Percentiles rank a stretch among this genome's conserved stretches.
phyloP scores from a whole-genome alignment of 2,113 vertebrate species.

The Leptodactylus fuscus region DNA sequence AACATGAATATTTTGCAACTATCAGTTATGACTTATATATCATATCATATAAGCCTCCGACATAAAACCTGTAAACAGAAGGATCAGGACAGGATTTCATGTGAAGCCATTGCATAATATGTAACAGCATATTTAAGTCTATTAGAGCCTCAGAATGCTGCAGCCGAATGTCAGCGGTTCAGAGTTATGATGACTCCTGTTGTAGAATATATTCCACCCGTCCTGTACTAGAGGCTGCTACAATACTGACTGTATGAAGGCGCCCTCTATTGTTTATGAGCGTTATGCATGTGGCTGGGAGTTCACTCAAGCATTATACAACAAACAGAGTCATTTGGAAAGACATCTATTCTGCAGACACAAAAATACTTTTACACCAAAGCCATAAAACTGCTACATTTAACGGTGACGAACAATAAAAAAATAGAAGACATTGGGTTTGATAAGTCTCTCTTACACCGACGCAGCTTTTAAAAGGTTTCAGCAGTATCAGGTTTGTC shows the following conservation, averaged over 20 bases:
- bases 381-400: constrained; percentile 30
- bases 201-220: not conserved
- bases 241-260: constrained; percentile 69
- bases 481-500: constrained; percentile 30
- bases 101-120: not conserved
- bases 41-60: not conserved
- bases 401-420: constrained; percentile 13
- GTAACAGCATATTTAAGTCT: not conserved
- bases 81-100: not conserved
- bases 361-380: constrained; percentile 27
- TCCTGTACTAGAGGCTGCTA: not conserved
- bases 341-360: constrained; percentile 22
- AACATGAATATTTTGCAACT: not conserved
- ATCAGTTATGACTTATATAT: not conserved
- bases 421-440: not conserved
- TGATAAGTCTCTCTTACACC: not conserved
- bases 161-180: not conserved
- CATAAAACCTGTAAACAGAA: not conserved
- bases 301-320: constrained; percentile 16
- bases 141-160: not conserved
- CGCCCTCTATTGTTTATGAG: constrained; percentile 81
- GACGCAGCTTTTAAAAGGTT: not conserved
- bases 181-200: not conserved
- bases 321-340: not conserved
- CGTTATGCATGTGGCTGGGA: constrained; percentile 6